Percentiles rank a stretch among this genome's conserved stretches.
Conservation (phyloP, 2,113 vertebrate genomes). For the Urocynchramus pylzowi region DNA sequence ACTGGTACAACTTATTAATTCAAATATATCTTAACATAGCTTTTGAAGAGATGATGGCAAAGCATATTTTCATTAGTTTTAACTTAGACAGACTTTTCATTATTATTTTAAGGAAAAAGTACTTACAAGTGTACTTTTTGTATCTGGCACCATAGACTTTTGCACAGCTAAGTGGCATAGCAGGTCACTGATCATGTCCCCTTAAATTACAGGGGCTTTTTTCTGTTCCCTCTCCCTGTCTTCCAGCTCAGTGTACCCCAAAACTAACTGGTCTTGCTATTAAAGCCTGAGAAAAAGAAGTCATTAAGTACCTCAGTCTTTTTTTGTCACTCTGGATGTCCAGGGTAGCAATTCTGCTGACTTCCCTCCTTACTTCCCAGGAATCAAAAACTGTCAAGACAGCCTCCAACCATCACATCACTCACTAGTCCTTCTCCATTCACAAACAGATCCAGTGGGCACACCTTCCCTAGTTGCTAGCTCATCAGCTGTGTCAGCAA, state of each 20-base stretch:
- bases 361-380: neutral
- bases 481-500: neutral
- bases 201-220: neutral
- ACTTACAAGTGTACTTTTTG: neutral
- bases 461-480: neutral
- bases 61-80: neutral
- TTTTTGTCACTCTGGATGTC: neutral
- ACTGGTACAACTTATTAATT: neutral
- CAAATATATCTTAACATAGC: neutral
- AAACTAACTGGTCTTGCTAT: neutral
- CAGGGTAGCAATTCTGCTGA: neutral
- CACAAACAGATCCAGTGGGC: neutral
- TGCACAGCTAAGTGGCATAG: neutral
- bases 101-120: neutral
- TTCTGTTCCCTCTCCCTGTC: neutral
- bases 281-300: neutral
- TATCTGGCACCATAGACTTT: neutral
- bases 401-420: neutral
- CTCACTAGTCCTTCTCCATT: neutral
- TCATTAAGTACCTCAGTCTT: neutral
- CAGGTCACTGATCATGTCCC: neutral
- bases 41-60: neutral
- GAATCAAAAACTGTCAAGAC: neutral
- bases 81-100: neutral
- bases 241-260: neutral